Evolutionary conservation across 2,797 vertebrate genomes (phyloP).

Genomic region (Parambassis ranga): DNA sequence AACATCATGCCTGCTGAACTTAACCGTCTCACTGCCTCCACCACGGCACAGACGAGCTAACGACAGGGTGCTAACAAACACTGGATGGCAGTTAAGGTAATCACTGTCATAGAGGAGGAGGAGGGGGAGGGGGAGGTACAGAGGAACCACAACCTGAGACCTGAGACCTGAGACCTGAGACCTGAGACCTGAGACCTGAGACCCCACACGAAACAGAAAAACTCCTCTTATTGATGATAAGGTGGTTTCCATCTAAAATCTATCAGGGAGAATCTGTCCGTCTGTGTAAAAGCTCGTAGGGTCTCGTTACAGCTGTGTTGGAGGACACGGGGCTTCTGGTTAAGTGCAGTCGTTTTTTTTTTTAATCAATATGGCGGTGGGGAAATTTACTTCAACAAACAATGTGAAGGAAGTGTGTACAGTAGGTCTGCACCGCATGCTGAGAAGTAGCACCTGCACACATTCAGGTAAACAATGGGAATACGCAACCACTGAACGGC

Average conservation of each 20-base stretch:
- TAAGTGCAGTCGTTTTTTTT: not conserved
- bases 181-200: too few species aligned
- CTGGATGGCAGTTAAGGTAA: slow-evolving; percentile 59
- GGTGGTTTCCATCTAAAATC: too few species aligned
- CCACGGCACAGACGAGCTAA: slow-evolving; percentile 53
- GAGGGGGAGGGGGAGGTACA: slow-evolving; percentile 20
- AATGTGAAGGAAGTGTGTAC: too few species aligned
- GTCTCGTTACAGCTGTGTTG: not conserved
- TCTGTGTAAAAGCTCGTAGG: not conserved
- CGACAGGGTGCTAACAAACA: slow-evolving; percentile 61
- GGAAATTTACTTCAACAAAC: not conserved
- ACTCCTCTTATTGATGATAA: too few species aligned
- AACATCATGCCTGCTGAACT: not conserved
- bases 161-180: not conserved
- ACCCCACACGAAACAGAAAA: too few species aligned
- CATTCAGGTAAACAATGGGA: not conserved
- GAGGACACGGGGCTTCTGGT: not conserved
- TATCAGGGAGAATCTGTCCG: too few species aligned
- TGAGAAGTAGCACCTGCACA: not conserved
- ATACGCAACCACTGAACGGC: not conserved
- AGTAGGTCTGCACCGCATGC: too few species aligned
- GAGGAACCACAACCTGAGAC: slow-evolving; percentile 13
- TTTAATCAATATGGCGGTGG: not conserved
- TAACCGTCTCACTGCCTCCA: slow-evolving; percentile 11
- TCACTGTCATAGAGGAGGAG: slow-evolving; percentile 63